Evolutionary conservation across 1,140 invertebrate genomes (phyloP), one percentile per base, ranked within the genome.

Genomic region (Portunus trituberculatus): DNA sequence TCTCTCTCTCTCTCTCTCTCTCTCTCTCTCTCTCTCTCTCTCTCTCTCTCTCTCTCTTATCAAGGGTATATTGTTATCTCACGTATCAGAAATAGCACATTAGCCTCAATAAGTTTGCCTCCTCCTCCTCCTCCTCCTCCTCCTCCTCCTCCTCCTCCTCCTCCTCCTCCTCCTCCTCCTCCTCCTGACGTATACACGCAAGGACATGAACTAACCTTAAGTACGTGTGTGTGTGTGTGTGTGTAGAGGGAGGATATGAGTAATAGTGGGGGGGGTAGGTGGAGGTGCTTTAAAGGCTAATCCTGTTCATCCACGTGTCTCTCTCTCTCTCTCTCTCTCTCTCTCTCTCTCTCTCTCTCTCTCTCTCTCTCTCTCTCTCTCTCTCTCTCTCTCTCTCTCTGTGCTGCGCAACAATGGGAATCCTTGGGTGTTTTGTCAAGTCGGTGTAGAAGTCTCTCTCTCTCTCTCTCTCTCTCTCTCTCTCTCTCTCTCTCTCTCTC

Each of bases 381-480:
- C 83, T 39, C 32, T 29, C 83, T 39, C 83, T 39, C 83, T 31
- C 32, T 39, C 83, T 39, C 28, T 29, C 28, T 4, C 83, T 86
- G 28, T n/a, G n/a, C n/a, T n/a, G 12, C 32, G 32, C 32, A 29
- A 86, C 83, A 86, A 29, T 14, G 16, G 12, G 28, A 86, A 29
- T 10, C 83, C 14, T 10, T 86, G 28, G 0, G 0, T 59, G 10
- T 59, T 59, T 59, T 20, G 52, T 59, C 52, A 59, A 1, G 52
- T 59, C 12, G 12, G 10, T 20, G 39, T 39, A 39, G 1, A 39
- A 39, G n/a, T 86, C 83, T 86, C 83, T 86, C 83, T 86, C 83
- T 86, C 83, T 86, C 83, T 86, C 83, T 86, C 83, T 86, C 83
- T 25, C 83, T 86, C 83, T 86, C 83, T 86, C 83, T 86, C 83